Base-by-base conservation (phyloP, 2,888 invertebrate genomes). In the Scelioninae gen. 1 region DNA sequence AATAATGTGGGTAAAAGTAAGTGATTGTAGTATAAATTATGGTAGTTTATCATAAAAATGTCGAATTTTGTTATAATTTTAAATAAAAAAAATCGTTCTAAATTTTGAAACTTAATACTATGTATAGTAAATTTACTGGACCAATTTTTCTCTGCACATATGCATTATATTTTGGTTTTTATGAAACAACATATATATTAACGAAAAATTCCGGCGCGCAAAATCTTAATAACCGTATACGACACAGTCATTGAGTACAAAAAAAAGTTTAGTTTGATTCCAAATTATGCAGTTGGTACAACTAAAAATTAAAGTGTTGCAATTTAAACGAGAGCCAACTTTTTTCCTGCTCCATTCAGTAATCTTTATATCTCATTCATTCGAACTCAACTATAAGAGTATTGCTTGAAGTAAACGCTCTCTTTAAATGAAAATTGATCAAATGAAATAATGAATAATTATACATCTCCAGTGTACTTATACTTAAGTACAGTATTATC, bases 391-490 rank as follows among this genome's bases (percentile, higher is more conserved):
- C 13, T 43, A 60, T 43, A 9, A 60, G 29, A 43, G 43, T 1
- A 1, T 43, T 29, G 60, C 40, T 31, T 60, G 8, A 60, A 43
- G 43, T 23, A 8, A 40, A 60, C 31, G 60, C 43, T 29, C 43
- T 31, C 40, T n/a, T 16, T 43, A 29, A 60, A 60, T 60, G 29
- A 43, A 60, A 29, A 60, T 43, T 23, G 23, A 58, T 40, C 23
- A 23, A 58, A 58, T 40, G 38, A 40, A 58, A 40, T 11, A 23
- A 23, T 23, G 23, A 23, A 23, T 23, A 40, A 58, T 40, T 31
- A 58, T 11, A 23, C 40, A 40, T 16, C 60, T 43, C 11, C n/a
- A 60, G 43, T 38, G 43, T 60, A 10, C 60, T 60, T 60, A 60
- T 43, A 34, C 1, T 29, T 29, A 43, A 60, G 29, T 8, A 43